Evolutionary conservation across 2,888 invertebrate genomes (phyloP), one percentile per base, ranked within the genome.

Genomic region (Petrophora chlorosata): DNA sequence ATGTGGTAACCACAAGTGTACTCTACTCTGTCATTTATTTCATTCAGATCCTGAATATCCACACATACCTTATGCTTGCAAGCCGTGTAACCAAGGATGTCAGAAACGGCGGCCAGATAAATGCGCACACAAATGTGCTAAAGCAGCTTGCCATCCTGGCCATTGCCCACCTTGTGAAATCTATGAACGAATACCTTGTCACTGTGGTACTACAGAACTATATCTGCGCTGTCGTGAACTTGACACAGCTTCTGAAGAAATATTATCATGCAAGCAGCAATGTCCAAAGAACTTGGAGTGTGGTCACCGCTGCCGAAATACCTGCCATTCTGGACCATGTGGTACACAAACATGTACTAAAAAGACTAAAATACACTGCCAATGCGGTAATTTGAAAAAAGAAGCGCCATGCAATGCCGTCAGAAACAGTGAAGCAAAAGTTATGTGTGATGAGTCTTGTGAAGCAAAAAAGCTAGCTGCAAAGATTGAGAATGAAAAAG

Each of bases 271-370:
- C 75, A 95, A 95, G 25, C 96, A 96, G 75, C 95, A 95, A 56
- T 98, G 98, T 71, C 95, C 97, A 0, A 96, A 94, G 85, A 94
- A 97, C 94, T 93, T 95, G 73, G 78, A 92, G 4, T 98, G 98
- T 82, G 96, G 96, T 0, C 98, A 98, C 82, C 93, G 95, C 4
- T 97, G 97, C 73, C 85, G 91, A 22, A 86, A 92, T 4, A 88
- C 91, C 28, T 97, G 97, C 63, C 97, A 97, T 72, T 84, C 93
- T 0, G 96, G 95, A 0, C 66, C 77, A 0, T 97, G 97, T 70
- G 91, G 92, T 0, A 91, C 92, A 54, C 93, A 94, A 52, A 75
- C 84, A 0, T 98, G 98, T 73, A 93, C 92, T 44, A 95, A 95
- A 70, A 97, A 96, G 76, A 92, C 97, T 0, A 95, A 95, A 76